Base-by-base conservation (phyloP, 2,888 invertebrate genomes). In the Melieria omissa region DNA sequence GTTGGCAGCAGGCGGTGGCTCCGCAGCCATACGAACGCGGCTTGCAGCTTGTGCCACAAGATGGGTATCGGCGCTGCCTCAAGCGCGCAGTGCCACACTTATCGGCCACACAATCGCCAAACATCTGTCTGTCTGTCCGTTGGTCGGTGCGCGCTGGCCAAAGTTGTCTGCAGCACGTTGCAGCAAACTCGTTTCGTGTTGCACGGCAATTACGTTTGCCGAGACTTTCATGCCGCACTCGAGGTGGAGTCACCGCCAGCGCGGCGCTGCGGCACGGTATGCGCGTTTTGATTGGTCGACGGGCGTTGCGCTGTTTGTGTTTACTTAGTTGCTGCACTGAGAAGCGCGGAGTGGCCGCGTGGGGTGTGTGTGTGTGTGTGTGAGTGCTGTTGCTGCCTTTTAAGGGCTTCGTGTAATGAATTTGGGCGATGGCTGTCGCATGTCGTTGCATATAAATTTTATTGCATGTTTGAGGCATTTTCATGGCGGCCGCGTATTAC, bases 391-490 rank as follows among this genome's bases (percentile, higher is more conserved):
- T 57, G 54, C 47, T 46, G 65, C 54, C 71, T 72, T 73, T 76
- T 75, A 79, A 78, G 73, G 73, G 76, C 75, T 80, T 79, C 78
- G 29, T 79, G 64, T 60, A 68, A 69, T 65, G 65, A 62, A 65
- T 55, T 69, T 62, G 60, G 47, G 54, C 62, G 44, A 62, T 71
- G 66, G 60, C 67, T 67, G 63, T 45, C 67, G 55, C 67, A 45
- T 10, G 29, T 29, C 29, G 29, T 16, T 16, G 79, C 80, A 78
- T 82, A 81, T 82, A 82, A 82, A 81, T 81, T 81, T 82, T 82
- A 82, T 82, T 82, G 82, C 82, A 82, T 81, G 81, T 75, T 78
- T 75, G 75, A 62, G 74, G 67, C 76, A 47, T 16, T 76, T 80
- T 80, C 78, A 80, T 77, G 76, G 74, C 74, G 75, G 64, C 65